Evolutionary conservation across 1,140 invertebrate genomes (phyloP).

Genomic region (Micrasema minimum): DNA sequence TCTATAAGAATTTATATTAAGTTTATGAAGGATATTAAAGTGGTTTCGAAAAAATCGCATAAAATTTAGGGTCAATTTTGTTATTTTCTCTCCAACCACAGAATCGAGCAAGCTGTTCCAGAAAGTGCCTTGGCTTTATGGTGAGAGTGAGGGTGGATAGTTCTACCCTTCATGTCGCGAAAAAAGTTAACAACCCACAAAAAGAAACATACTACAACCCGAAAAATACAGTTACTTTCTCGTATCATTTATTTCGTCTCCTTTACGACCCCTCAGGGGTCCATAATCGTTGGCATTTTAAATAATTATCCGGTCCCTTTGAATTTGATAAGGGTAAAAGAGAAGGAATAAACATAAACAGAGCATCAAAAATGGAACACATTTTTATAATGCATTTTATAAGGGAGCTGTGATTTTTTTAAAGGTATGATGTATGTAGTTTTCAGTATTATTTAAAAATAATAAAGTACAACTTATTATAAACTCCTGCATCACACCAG

Average conservation of each 20-base stretch:
- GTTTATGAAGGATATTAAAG: background rate
- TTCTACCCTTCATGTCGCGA: conserved; percentile 15
- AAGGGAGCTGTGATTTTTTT: too few relatives aligned
- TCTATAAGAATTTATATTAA: background rate
- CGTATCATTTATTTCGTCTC: conserved; percentile 28
- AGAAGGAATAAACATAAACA: too few relatives aligned
- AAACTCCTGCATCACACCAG: too few relatives aligned
- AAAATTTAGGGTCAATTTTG: conserved; percentile 19
- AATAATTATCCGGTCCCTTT: too few relatives aligned
- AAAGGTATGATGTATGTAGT: too few relatives aligned
- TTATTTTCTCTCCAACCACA: conserved; percentile 7
- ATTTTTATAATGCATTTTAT: too few relatives aligned
- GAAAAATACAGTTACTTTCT: conserved; percentile 16
- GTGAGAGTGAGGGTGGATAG: background rate
- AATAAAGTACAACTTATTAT: too few relatives aligned
- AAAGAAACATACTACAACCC: conserved; percentile 29
- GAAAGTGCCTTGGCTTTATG: conserved; percentile 26
- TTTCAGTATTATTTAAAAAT: too few relatives aligned
- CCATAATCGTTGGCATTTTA: background rate
- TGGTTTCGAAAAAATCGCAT: conserved; percentile 12
- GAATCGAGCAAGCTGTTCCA: conserved; percentile 27
- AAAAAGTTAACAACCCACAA: conserved; percentile 35
- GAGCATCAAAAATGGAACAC: too few relatives aligned
- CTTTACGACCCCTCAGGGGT: conserved; percentile 12
- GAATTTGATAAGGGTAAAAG: too few relatives aligned